Percentiles rank a stretch among this genome's conserved stretches.
Evolutionary conservation across 2,888 invertebrate genomes (phyloP).

Genomic region (Troilus luridus): DNA sequence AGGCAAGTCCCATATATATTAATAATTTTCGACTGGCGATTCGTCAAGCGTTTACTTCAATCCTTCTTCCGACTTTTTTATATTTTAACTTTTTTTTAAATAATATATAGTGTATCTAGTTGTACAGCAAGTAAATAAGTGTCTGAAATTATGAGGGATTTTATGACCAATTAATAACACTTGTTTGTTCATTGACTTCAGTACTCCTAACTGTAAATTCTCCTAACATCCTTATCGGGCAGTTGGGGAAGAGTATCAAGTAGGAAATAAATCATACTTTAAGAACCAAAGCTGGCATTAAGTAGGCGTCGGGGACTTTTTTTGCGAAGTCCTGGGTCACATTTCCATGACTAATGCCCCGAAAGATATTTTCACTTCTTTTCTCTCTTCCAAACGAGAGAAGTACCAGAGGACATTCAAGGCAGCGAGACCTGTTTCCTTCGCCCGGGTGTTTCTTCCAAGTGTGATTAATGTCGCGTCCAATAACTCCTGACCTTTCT

Average conservation of each 20-base stretch:
- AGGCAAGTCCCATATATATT: no score
- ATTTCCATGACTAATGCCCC: conserved; percentile 26
- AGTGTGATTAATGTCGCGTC: background rate
- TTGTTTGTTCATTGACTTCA: no score
- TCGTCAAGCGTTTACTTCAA: no score
- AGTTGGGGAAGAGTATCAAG: background rate
- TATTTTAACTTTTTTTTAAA: no score
- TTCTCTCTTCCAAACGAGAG: background rate
- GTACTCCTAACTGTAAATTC: background rate
- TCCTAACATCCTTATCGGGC: background rate
- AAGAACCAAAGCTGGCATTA: background rate
- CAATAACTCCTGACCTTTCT: conserved; percentile 26
- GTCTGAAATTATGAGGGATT: no score
- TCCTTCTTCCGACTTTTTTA: no score
- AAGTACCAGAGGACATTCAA: background rate
- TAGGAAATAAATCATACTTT: conserved; percentile 6
- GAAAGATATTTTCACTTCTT: conserved; percentile 1
- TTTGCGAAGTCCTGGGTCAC: background rate
- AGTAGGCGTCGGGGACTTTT: background rate
- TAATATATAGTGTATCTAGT: no score
- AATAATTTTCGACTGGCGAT: no score
- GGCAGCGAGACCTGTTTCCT: background rate
- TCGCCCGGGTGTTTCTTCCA: conserved; percentile 20
- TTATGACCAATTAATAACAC: no score
- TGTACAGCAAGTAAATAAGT: no score